A percentile compares a stretch with the other conserved stretches of the same genome.
Conservation (phyloP, 1,140 invertebrate genomes). For the Leptinotarsa texana region DNA sequence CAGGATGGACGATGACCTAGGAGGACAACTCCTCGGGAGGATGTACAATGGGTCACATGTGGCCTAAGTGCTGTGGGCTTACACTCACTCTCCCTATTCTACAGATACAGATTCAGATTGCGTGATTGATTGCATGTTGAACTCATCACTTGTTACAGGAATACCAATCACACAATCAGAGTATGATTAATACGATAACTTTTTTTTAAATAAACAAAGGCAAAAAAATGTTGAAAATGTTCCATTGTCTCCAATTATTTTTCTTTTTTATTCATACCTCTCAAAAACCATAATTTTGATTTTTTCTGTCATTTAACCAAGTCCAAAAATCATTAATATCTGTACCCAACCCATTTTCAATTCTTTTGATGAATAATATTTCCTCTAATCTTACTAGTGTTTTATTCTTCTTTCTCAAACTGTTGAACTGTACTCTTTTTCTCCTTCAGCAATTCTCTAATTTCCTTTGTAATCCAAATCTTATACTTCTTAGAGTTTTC, state of each 20-base stretch:
- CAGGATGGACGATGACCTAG: too few relatives aligned
- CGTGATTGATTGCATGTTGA: too few relatives aligned
- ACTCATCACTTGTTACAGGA: too few relatives aligned
- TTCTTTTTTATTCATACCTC: background rate
- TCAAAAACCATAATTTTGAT: background rate
- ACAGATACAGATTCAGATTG: too few relatives aligned
- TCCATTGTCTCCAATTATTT: background rate
- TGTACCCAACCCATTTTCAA: background rate
- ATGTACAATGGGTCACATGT: too few relatives aligned
- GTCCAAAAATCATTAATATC: slow-evolving; percentile 1
- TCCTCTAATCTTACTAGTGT: background rate
- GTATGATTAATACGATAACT: background rate
- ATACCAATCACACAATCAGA: background rate
- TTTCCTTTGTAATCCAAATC: background rate
- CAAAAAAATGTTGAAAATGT: background rate
- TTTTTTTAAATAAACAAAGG: background rate
- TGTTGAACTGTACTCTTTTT: background rate
- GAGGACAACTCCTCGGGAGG: too few relatives aligned
- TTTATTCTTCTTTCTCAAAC: background rate
- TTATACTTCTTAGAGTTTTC: background rate
- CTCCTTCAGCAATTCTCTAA: background rate
- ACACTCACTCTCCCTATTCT: too few relatives aligned
- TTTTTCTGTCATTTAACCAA: background rate
- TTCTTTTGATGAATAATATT: background rate
- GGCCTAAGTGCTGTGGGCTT: too few relatives aligned